phyloP scores from a whole-genome alignment of 2,797 vertebrate species.

The Schizothorax lantsangensis region DNA sequence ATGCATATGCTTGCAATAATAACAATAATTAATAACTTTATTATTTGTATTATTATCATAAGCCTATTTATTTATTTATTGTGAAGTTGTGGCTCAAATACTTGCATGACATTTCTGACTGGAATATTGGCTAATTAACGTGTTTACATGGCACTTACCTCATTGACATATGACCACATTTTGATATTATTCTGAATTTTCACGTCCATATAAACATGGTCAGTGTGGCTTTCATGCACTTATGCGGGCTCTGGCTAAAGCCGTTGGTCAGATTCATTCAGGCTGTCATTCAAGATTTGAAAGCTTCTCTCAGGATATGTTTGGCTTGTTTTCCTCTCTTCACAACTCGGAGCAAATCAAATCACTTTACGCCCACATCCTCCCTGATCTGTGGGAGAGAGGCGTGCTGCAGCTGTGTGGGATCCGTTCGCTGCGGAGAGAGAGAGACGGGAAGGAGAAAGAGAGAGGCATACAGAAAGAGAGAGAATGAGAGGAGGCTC shows the following conservation, averaged over 20 bases:
- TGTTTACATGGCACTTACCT: background rate
- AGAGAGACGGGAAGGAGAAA: slow-evolving; percentile 40
- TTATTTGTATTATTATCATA: background rate
- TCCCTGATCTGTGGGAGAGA: slow-evolving; percentile 65
- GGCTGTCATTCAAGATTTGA: slow-evolving; percentile 39
- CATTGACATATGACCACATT: background rate
- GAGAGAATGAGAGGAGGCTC: slow-evolving; percentile 28
- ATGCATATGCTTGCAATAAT: slow-evolving; percentile 4
- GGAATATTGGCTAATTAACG: background rate
- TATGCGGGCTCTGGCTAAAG: background rate
- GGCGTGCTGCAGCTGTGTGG: slow-evolving; percentile 60
- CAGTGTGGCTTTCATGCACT: slow-evolving; percentile 2
- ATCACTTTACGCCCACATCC: slow-evolving; percentile 74
- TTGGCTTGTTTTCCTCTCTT: slow-evolving; percentile 59
- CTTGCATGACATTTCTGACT: background rate
- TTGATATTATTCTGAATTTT: background rate
- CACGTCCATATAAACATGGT: background rate
- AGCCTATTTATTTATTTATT: background rate
- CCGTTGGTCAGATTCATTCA: slow-evolving; percentile 21
- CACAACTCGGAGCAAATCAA: slow-evolving; percentile 66
- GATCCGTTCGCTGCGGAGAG: slow-evolving; percentile 47
- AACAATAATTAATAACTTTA: background rate
- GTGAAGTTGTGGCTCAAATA: background rate
- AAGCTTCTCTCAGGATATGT: slow-evolving; percentile 57
- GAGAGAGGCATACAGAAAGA: slow-evolving; percentile 41